These are phyloP conservation scores for Sebastes schlegelii DNA, from an alignment of 2,113 vertebrate species.

Conservation along the genomic window DNA sequence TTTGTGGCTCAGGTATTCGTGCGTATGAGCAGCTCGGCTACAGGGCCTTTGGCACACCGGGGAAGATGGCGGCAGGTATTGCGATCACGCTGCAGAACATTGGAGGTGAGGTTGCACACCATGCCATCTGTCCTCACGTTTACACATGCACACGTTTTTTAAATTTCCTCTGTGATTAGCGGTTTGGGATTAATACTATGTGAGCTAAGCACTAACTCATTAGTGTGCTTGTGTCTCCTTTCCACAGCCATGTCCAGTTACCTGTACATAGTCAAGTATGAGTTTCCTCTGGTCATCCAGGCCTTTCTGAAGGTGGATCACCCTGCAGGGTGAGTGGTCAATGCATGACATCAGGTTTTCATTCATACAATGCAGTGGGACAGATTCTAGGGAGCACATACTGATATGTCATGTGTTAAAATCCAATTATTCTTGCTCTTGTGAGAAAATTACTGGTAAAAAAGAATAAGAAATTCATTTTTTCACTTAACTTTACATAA, in stretches of 20 bases:
- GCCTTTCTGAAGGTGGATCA: constrained; percentile 83
- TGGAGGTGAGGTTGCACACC: constrained; percentile 84
- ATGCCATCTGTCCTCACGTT: constrained; percentile 1
- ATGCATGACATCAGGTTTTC: not conserved
- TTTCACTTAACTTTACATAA: not conserved
- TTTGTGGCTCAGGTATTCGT: constrained; percentile 80
- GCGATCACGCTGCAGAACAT: constrained; percentile 96
- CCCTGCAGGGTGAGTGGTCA: constrained; percentile 79
- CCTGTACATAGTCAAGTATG: constrained; percentile 97
- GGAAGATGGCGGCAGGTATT: constrained; percentile 92
- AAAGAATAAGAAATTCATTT: not conserved
- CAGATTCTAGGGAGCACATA: not conserved
- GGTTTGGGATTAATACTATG: not conserved
- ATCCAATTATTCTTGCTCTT: not conserved
- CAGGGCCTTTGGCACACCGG: constrained; percentile 93
- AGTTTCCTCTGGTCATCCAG: constrained; percentile 94
- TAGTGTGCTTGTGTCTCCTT: constrained; percentile 12
- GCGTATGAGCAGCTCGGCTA: constrained; percentile 97
- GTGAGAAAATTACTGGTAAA: not conserved
- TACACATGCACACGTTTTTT: not conserved
- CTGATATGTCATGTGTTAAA: not conserved
- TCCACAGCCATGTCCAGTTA: constrained; percentile 95
- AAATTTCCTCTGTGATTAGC: not conserved
- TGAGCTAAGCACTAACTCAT: not conserved
- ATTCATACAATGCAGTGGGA: not conserved